Base-by-base conservation (phyloP, 1,140 invertebrate genomes). In the Physella acuta region DNA sequence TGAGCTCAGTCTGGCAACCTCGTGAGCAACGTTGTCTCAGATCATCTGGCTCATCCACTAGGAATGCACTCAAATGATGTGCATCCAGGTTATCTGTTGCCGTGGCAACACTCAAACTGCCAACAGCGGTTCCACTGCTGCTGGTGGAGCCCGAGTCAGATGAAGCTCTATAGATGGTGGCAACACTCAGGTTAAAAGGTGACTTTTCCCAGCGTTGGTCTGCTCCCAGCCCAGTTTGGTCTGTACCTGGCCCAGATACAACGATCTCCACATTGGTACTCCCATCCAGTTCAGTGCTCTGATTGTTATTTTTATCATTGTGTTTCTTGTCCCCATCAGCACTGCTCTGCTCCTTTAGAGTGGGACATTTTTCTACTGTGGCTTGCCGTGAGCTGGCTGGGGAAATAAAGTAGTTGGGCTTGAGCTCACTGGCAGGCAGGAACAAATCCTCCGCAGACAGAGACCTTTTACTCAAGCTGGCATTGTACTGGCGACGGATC, bases 291-390 rank as follows among this genome's bases (percentile, higher is more conserved):
- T 60, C 4, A 44, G 20, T 20, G 20, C 39, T 44, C 20, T 44
- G 39, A 44, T 33, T 39, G 16, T 65, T 51, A 2, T 56, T 5
- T 1, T 26, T 56, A 16, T 66, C 26, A 16, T 65, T 65, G 26
- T 36, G n/a, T 3, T 66, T 5, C 30, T 5, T 11, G 28, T 52
- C 44, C 24, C 16, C 44, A 24, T 64, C 62, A 53, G 31, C 33
- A 1, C 30, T 2, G 33, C 20, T 34, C 31, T 49, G 36, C 8
- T 55, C 39, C 20, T 56, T 52, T 2, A 68, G 34, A 1, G 65
- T 72, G 8, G 66, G 59, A 1, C 53, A 34, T 26, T 72, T 72
- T 28, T 72, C 71, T 26, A 72, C 53, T 1, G 71, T 72, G 24
- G 71, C 37, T 51, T 72, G 71, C 28, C 71, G 33, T 39, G 60